These are phyloP conservation scores for Buteo buteo DNA, from an alignment of 2,113 vertebrate species.

Conservation along the genomic window DNA sequence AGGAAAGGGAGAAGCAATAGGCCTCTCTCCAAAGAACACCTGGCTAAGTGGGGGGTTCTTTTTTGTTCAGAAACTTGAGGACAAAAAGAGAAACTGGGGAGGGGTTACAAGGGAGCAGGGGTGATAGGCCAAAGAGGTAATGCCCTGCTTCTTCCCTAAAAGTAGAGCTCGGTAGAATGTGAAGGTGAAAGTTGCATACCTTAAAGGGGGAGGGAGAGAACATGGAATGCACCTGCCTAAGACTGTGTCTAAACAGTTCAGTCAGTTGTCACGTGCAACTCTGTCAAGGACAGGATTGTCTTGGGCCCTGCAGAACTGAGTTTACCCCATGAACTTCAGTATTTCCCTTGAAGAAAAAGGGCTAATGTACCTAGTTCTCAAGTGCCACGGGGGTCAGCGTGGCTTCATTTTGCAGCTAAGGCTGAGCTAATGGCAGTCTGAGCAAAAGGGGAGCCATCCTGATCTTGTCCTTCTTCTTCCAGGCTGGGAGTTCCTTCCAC, in stretches of 20 bases:
- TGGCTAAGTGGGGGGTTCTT: neutral
- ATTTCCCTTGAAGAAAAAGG: neutral
- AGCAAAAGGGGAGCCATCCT: neutral
- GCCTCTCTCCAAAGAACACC: neutral
- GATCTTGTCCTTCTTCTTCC: slow-evolving; percentile 59
- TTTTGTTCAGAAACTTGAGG: neutral
- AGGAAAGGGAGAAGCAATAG: neutral
- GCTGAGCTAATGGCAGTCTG: neutral
- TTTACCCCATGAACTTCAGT: neutral
- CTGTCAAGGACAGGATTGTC: neutral
- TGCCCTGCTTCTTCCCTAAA: neutral
- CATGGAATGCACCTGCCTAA: neutral
- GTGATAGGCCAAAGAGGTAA: neutral
- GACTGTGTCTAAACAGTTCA: neutral
- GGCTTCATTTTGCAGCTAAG: neutral
- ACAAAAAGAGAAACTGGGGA: neutral
- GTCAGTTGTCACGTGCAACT: neutral
- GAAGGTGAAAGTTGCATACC: neutral
- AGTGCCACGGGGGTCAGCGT: neutral
- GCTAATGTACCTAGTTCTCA: neutral
- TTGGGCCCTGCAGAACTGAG: neutral
- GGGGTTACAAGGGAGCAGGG: neutral
- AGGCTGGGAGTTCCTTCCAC: slow-evolving; percentile 43
- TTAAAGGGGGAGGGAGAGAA: neutral
- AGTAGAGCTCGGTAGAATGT: neutral